Evolutionary conservation across 2,113 vertebrate species (phyloP), one percentile per base, ranked within the genome.

Genomic region (Vulpes vulpes): DNA sequence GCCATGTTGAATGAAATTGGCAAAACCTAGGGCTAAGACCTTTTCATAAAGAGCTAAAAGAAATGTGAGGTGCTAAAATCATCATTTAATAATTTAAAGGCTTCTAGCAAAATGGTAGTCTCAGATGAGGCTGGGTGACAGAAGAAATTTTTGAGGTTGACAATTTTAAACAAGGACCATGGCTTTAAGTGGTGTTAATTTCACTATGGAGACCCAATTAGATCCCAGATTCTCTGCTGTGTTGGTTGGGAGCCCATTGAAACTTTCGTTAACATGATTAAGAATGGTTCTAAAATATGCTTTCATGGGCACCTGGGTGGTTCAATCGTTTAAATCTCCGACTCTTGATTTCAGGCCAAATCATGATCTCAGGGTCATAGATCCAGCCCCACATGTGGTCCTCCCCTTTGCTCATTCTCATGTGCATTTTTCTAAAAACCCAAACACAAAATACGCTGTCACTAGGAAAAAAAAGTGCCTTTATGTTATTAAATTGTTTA

Each of bases 401-500:
- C 15, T 51, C 43, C 25, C 14, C 74, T 27, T 25, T 49, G 67
- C 67, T 69, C 17, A 10, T 69, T 69, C 32, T 69, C 32, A 62
- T 17, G 12, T 10, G 23, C 20, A 38, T 20, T 6, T 23, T 20
- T 73, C 35, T 43, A 69, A 69, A 69, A 69, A 35, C 32, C 67
- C 8, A 38, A 38, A 73, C 22, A 38, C 43, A 76, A 76, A 94
- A 0, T 5, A 30, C 11, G 14, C 16, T 53, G 83, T 91, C 38
- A 38, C 53, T 51, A 85, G 71, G 38, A 8, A 71, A 87, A 90
- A 89, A 93, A 57, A 65, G 8, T 94, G n/a, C 86, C 89, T 97
- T 95, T 35, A 67, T 89, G 35, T 35, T 95, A 97, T 69, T 98
- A 92, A 97, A 97, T 97, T 94, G 79, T 97, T 95, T 89, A 97